Evolutionary conservation across 2,888 invertebrate genomes (phyloP), one percentile per base, ranked within the genome.

Genomic region (Cheilosia scutellata): DNA sequence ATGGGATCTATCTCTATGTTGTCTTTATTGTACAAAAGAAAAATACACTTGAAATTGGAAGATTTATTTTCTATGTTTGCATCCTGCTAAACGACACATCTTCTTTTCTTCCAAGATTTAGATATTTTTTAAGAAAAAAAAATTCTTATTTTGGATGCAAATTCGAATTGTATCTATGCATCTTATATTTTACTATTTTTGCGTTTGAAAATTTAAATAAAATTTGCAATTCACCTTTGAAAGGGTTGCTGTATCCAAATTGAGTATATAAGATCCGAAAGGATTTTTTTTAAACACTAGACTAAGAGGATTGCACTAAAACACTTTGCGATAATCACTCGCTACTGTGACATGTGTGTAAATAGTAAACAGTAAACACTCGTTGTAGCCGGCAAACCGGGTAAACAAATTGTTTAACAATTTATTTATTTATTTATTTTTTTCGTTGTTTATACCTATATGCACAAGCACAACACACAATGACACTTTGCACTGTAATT

Each of bases 51-150:
- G 37, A 11, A 53, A 47, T 58, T 33, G 20, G 33, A 76, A 76
- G 82, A 82, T 76, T 82, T 82, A 82, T 76, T 65, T 82, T 75
- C 63, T 29, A 2, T 29, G 4, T 42, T 57, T 80, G 68, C 62
- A 68, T 55, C 68, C 42, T 70, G 44, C 51, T 13, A 20, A 55
- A 51, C 33, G 51, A 47, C 7, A 65, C 53, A 53, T 6, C 13
- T 2, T 4, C 31, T 20, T 20, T 2, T 20, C 0, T 20, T 20
- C 20, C 20, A 20, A 20, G 20, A 20, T 20, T 0, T 20, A 2
- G 20, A 20, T 20, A 1, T 20, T 20, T 20, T 20, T 20, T 20
- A 20, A 20, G 20, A 1, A 62, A 66, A 60, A 53, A 63, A 42
- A 44, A 65, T 70, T 63, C 65, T 53, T 42, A 51, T 55, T 53